Conservation (phyloP, 1,140 invertebrate species). For the Atopsyche davidsoni region DNA sequence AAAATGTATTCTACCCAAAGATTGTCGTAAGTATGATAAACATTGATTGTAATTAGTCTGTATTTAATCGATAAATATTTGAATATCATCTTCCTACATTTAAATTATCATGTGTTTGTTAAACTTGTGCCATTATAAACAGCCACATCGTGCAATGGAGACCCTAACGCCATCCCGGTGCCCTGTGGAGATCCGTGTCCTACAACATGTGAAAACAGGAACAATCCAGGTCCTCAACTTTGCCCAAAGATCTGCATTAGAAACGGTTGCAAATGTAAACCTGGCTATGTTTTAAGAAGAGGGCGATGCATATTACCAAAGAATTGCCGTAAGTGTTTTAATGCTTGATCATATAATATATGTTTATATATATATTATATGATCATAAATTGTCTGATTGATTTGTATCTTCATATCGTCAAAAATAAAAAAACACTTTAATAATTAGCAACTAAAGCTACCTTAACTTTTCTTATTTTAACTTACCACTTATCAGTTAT, state of each 20-base stretch:
- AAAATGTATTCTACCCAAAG: no score
- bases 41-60: no score
- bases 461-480: no score
- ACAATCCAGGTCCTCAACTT: background rate
- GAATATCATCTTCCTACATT: no score
- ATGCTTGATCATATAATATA: background rate
- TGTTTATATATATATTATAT: background rate
- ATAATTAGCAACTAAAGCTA: no score
- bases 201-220: conserved; percentile 10
- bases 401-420: conserved; percentile 7
- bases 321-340: conserved; percentile 14
- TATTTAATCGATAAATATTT: no score
- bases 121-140: no score
- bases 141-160: no score
- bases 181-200: conserved; percentile 13
- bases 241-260: conserved; percentile 4
- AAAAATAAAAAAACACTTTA: no score
- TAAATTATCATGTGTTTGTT: no score
- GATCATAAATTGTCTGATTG: conserved; percentile 1
- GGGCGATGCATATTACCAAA: conserved; percentile 6
- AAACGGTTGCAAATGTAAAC: conserved; percentile 19
- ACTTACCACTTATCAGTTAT: background rate
- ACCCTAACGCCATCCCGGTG: conserved; percentile 6
- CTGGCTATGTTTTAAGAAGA: conserved; percentile 4
- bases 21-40: no score